A percentile compares a stretch with the other conserved stretches of the same genome.
Conservation (phyloP, 1,140 invertebrate genomes). For the Caerostris darwini region DNA sequence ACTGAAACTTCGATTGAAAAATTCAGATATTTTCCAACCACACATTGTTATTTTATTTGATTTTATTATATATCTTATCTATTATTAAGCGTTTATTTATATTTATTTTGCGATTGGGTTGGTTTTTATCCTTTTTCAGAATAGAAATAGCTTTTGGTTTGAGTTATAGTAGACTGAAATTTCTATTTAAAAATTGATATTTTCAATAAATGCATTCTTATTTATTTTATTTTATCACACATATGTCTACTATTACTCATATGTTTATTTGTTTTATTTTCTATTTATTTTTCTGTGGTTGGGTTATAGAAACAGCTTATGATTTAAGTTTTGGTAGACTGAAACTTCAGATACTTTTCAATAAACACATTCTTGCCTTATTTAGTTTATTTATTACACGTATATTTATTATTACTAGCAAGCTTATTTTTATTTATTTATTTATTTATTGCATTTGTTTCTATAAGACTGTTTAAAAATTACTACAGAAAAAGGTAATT, state of each 20-base stretch:
- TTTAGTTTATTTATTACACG: not conserved
- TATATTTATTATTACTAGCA: no score
- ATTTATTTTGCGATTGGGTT: no score
- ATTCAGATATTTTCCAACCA: no score
- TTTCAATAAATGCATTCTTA: not conserved
- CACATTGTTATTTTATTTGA: no score
- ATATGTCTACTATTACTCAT: not conserved
- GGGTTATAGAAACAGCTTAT: not conserved
- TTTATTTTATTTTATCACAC: not conserved
- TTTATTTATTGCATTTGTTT: not conserved
- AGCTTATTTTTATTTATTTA: not conserved
- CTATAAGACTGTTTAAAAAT: no score
- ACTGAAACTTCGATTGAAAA: not conserved
- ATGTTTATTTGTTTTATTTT: not conserved
- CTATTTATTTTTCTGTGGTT: not conserved
- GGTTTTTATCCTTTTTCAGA: no score
- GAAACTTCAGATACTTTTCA: not conserved
- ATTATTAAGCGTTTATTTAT: no score
- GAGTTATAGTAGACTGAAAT: not conserved
- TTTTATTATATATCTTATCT: no score
- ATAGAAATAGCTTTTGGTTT: no score
- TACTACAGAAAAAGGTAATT: no score
- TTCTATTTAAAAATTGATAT: no score
- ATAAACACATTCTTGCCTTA: not conserved
- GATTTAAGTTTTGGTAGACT: not conserved